These are phyloP conservation scores for Rhineura floridana DNA, from an alignment of 2,113 vertebrate species.

Conservation along the genomic window DNA sequence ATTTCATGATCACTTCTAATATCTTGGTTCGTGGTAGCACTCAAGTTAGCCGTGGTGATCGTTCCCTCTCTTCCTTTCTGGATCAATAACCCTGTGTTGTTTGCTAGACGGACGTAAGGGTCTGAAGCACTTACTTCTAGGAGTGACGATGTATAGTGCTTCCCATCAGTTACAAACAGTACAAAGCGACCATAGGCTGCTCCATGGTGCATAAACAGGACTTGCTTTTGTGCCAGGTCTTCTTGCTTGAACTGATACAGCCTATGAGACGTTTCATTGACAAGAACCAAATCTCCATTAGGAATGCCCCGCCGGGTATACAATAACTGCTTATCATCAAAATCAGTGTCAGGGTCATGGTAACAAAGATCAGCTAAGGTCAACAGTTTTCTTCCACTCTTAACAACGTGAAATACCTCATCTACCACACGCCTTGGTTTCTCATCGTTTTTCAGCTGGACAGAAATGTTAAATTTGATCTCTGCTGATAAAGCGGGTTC, in stretches of 20 bases:
- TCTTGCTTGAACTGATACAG: slow-evolving; percentile 88
- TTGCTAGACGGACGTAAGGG: slow-evolving; percentile 79
- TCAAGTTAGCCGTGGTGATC: slow-evolving; percentile 81
- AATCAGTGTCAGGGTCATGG: slow-evolving; percentile 87
- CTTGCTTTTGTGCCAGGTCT: slow-evolving; percentile 80
- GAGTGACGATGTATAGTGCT: slow-evolving; percentile 84
- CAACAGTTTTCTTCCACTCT: slow-evolving; percentile 82
- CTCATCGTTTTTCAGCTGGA: slow-evolving; percentile 89
- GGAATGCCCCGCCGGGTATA: slow-evolving; percentile 87
- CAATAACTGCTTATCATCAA: slow-evolving; percentile 82
- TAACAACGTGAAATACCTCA: slow-evolving; percentile 84
- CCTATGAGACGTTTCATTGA: slow-evolving; percentile 79
- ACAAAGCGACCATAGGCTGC: slow-evolving; percentile 83
- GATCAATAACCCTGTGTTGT: slow-evolving; percentile 86
- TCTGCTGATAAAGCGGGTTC: slow-evolving; percentile 71
- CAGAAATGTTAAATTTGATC: slow-evolving; percentile 80
- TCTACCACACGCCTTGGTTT: slow-evolving; percentile 85
- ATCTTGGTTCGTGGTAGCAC: slow-evolving; percentile 85
- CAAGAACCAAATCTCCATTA: slow-evolving; percentile 85
- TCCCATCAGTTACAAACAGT: slow-evolving; percentile 89
- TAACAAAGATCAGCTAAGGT: slow-evolving; percentile 85
- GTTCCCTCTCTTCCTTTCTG: slow-evolving; percentile 79
- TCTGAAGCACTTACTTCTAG: slow-evolving; percentile 85
- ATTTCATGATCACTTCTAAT: slow-evolving; percentile 80
- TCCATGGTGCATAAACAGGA: slow-evolving; percentile 85